Percentiles rank a stretch among this genome's conserved stretches.
phyloP scores from a whole-genome alignment of 1,140 invertebrate genomes.

The Campoletis sonorensis region DNA sequence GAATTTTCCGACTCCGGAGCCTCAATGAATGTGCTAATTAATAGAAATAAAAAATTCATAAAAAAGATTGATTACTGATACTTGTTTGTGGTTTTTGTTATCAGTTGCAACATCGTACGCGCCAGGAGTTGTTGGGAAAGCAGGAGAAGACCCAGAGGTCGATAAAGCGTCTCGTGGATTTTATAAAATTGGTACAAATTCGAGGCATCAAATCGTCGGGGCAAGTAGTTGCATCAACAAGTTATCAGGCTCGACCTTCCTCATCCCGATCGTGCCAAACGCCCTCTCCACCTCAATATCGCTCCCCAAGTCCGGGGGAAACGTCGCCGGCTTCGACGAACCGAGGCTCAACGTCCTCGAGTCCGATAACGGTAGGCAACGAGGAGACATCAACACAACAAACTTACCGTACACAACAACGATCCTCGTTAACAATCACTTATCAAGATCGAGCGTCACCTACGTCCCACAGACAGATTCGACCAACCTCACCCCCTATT shows the following conservation, averaged over 20 bases:
- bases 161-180: constrained; percentile 73
- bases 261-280: constrained; percentile 69
- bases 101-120: constrained; percentile 71
- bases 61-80: not conserved
- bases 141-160: constrained; percentile 74
- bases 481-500: constrained; percentile 41
- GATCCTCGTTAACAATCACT: constrained; percentile 45
- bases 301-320: constrained; percentile 21
- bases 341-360: constrained; percentile 53
- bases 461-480: constrained; percentile 57
- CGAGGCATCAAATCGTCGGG: constrained; percentile 59
- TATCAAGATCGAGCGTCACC: constrained; percentile 57
- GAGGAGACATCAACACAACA: not conserved
- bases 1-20: not conserved
- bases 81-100: not conserved
- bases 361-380: constrained; percentile 49
- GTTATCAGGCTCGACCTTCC: constrained; percentile 71
- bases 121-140: constrained; percentile 70
- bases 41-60: not conserved
- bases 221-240: constrained; percentile 64
- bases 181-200: constrained; percentile 71
- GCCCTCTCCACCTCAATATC: constrained; percentile 47
- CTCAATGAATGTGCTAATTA: not conserved
- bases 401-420: not conserved
- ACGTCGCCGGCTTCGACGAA: constrained; percentile 36